A percentile compares a stretch with the other conserved stretches of the same genome.
phyloP scores from a whole-genome alignment of 2,888 invertebrate species.

The Psylliodes chrysocephalus region DNA sequence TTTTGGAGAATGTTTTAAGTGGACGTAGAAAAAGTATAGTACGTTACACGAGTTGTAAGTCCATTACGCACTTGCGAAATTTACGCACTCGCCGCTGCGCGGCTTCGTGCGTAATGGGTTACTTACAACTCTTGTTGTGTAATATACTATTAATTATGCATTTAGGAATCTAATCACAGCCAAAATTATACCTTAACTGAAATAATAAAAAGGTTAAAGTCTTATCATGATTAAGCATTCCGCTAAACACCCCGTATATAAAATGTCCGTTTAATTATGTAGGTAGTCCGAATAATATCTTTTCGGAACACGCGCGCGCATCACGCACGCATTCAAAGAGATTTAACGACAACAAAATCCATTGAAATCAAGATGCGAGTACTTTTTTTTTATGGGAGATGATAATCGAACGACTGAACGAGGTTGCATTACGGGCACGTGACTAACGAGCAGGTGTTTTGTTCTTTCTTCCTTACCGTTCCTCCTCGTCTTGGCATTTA shows the following conservation, averaged over 20 bases:
- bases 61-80: too few relatives aligned
- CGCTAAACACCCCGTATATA: background rate
- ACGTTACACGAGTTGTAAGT: too few relatives aligned
- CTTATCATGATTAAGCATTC: background rate
- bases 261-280: slow-evolving; percentile 18
- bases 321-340: slow-evolving; percentile 30
- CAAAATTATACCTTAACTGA: too few relatives aligned
- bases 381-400: slow-evolving; percentile 30
- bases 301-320: slow-evolving; percentile 10
- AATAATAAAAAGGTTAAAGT: too few relatives aligned
- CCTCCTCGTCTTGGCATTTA: slow-evolving; percentile 3
- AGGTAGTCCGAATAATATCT: background rate
- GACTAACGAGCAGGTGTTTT: slow-evolving; percentile 30
- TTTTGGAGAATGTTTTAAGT: too few relatives aligned
- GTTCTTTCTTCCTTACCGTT: slow-evolving; percentile 14
- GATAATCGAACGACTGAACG: slow-evolving; percentile 28
- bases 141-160: too few relatives aligned
- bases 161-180: too few relatives aligned
- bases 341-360: slow-evolving; percentile 32
- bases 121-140: too few relatives aligned
- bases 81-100: too few relatives aligned
- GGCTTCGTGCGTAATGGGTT: too few relatives aligned
- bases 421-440: slow-evolving; percentile 33
- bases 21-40: too few relatives aligned
- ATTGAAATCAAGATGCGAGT: slow-evolving; percentile 27